A percentile compares a stretch with the other conserved stretches of the same genome.
phyloP scores from a whole-genome alignment of 2,797 vertebrate genomes.

The Oreortyx pictus region DNA sequence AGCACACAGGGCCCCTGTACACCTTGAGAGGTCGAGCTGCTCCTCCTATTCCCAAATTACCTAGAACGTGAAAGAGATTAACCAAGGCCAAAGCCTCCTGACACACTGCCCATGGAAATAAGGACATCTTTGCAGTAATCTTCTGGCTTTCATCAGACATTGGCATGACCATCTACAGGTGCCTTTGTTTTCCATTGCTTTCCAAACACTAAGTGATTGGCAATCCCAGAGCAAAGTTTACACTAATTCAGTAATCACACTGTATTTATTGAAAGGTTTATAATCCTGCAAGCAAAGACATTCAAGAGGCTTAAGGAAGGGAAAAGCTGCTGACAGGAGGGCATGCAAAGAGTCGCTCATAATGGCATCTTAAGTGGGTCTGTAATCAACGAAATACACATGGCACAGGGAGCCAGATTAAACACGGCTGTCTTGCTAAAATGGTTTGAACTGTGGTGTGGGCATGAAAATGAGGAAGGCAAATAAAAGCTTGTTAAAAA shows the following conservation, averaged over 20 bases:
- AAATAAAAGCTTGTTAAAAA: conserved; percentile 58
- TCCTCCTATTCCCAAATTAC: not conserved
- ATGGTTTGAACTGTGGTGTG: conserved; percentile 15
- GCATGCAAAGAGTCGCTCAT: conserved; percentile 59
- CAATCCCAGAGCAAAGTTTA: conserved; percentile 61
- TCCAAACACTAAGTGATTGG: not conserved
- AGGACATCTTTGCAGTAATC: not conserved
- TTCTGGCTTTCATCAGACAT: not conserved
- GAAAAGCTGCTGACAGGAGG: conserved; percentile 70
- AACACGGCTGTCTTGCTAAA: conserved; percentile 24
- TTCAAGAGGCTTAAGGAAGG: conserved; percentile 68
- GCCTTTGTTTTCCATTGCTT: not conserved
- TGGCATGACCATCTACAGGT: conserved; percentile 7
- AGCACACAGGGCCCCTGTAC: not conserved
- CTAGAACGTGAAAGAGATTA: not conserved
- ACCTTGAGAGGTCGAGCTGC: not conserved
- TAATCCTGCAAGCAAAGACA: conserved; percentile 64
- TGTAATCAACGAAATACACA: conserved; percentile 70
- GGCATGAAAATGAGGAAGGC: conserved; percentile 52
- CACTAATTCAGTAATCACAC: conserved; percentile 65
- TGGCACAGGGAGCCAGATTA: conserved; percentile 66
- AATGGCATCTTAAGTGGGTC: conserved; percentile 69
- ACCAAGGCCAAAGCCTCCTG: not conserved
- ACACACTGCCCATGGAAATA: not conserved
- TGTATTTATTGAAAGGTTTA: conserved; percentile 54